A percentile compares a stretch with the other conserved stretches of the same genome.
Conservation (phyloP, 2,113 vertebrate species). For the Sarotherodon lohbergeri region DNA sequence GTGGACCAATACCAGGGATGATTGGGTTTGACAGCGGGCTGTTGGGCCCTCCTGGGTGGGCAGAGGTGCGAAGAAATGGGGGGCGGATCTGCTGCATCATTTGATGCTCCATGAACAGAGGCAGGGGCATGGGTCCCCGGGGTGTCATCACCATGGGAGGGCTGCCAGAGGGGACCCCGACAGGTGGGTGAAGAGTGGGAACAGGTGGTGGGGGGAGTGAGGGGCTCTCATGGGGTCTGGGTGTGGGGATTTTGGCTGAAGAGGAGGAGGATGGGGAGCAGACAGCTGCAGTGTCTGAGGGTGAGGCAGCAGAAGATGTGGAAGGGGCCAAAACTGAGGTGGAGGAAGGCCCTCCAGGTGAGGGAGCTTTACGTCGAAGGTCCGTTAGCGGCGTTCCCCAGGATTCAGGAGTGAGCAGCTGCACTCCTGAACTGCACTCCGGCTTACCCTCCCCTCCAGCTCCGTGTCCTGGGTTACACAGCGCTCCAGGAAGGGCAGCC, state of each 20-base stretch:
- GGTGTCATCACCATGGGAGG: constrained; percentile 99
- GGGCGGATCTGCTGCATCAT: constrained; percentile 97
- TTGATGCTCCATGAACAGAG: constrained; percentile 98
- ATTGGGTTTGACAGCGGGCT: constrained; percentile 93
- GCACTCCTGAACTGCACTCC: constrained; percentile 86
- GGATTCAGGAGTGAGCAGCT: constrained; percentile 98
- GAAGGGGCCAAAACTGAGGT: constrained; percentile 80
- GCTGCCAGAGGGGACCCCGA: constrained; percentile 88
- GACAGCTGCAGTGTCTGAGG: constrained; percentile 84
- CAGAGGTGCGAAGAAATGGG: constrained; percentile 84
- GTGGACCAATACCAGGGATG: constrained; percentile 88
- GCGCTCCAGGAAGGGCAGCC: constrained; percentile 91
- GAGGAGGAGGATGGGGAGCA: constrained; percentile 85
- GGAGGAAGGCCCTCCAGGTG: constrained; percentile 78
- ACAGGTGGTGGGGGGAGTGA: constrained; percentile 80
- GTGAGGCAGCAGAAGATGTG: constrained; percentile 84
- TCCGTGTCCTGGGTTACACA: constrained; percentile 86
- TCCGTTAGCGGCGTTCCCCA: constrained; percentile 93
- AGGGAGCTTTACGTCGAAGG: constrained; percentile 89
- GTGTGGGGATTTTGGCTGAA: constrained; percentile 91
- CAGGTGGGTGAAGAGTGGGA: constrained; percentile 83
- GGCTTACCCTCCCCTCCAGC: constrained; percentile 83
- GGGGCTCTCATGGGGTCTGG: constrained; percentile 87
- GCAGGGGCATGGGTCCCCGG: constrained; percentile 91
- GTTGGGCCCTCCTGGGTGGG: constrained; percentile 84